Evolutionary conservation across 2,113 vertebrate species (phyloP).

Genomic region (Malurus elegans): DNA sequence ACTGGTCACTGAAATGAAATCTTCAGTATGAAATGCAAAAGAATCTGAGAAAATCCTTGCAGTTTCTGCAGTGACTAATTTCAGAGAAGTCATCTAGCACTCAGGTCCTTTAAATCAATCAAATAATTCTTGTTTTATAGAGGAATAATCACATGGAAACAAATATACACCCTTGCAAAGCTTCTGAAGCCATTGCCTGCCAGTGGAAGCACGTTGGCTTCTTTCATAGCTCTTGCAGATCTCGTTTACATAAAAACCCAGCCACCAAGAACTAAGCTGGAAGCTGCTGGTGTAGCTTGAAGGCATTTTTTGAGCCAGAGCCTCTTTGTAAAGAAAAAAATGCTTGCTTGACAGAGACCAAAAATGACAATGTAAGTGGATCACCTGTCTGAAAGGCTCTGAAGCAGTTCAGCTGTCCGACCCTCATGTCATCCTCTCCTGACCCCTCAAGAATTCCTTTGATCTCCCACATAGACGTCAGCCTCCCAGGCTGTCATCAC

Average conservation of each 20-base stretch:
- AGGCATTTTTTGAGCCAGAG: not conserved
- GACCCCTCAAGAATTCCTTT: conserved; percentile 44
- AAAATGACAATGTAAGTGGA: conserved; percentile 40
- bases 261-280: not conserved
- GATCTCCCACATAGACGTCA: not conserved
- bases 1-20: not conserved
- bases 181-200: not conserved
- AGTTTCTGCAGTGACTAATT: not conserved
- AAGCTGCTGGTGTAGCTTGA: not conserved
- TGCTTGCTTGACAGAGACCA: not conserved
- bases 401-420: not conserved
- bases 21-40: not conserved
- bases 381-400: conserved; percentile 42
- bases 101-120: conserved; percentile 43
- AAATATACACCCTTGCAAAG: conserved; percentile 44
- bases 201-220: not conserved
- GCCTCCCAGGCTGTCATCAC: not conserved
- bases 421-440: not conserved
- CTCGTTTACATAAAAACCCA: not conserved
- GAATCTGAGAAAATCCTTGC: not conserved
- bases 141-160: conserved; percentile 66
- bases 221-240: not conserved
- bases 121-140: conserved; percentile 53
- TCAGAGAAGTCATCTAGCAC: not conserved
- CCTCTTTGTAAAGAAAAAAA: conserved; percentile 10